Evolutionary conservation across 2,113 vertebrate species (phyloP).

Genomic region (Felis chaus): DNA sequence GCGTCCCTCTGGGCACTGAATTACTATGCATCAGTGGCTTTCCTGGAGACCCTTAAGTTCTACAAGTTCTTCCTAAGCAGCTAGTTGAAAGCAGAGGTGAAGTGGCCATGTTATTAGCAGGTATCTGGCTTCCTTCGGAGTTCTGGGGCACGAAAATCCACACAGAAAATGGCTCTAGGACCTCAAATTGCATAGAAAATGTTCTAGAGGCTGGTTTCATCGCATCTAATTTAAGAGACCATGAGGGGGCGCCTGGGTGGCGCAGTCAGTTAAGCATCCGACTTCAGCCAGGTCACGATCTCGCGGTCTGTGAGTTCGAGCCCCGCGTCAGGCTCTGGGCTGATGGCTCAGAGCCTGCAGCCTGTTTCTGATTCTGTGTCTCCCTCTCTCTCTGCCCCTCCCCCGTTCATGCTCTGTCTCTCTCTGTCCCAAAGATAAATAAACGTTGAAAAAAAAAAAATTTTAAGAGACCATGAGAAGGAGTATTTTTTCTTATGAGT

Average conservation of each 20-base stretch:
- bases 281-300: no score
- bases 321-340: no score
- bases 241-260: not conserved
- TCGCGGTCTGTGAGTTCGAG: no score
- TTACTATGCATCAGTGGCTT: not conserved
- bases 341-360: no score
- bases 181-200: not conserved
- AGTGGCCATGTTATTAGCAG: not conserved
- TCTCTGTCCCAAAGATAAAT: no score
- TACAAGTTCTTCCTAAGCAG: not conserved
- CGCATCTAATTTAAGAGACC: conserved; percentile 16
- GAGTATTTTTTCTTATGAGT: not conserved
- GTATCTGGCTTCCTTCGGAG: not conserved
- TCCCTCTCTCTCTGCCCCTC: no score
- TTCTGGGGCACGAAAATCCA: not conserved
- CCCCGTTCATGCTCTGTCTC: no score
- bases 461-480: not conserved
- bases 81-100: conserved; percentile 30
- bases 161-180: not conserved
- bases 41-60: not conserved
- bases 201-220: not conserved
- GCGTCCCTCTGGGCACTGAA: not conserved
- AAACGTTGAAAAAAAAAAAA: no score
- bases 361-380: no score
- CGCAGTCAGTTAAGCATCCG: no score